phyloP scores from a whole-genome alignment of 1,140 invertebrate genomes.

The Luehdorfia chinensis region DNA sequence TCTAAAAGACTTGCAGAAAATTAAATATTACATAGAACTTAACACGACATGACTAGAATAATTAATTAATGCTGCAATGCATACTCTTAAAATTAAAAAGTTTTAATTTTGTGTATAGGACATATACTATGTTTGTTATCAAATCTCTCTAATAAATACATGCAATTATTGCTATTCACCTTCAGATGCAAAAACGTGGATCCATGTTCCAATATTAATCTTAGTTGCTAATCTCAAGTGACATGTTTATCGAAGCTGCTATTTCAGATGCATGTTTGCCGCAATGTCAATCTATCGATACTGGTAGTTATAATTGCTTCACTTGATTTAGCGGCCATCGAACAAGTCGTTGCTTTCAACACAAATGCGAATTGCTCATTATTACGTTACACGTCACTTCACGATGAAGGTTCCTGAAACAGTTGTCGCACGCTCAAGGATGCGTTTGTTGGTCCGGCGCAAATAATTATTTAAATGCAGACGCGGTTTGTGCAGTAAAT shows the following conservation, averaged over 20 bases:
- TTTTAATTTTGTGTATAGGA: too few species aligned
- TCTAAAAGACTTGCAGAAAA: too few species aligned
- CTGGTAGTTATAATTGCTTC: conserved; percentile 28
- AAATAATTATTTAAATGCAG: conserved; percentile 49
- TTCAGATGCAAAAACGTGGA: conserved; percentile 4
- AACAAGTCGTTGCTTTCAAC: conserved; percentile 37
- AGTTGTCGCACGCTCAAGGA: conserved; percentile 48
- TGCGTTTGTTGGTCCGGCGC: conserved; percentile 47
- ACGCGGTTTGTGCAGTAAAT: conserved; percentile 53
- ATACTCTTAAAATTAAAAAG: too few species aligned
- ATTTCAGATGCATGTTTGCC: conserved; percentile 40
- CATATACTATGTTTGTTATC: too few species aligned
- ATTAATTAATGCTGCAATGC: too few species aligned
- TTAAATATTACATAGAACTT: too few species aligned
- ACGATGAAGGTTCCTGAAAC: conserved; percentile 42
- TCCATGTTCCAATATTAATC: conserved; percentile 3
- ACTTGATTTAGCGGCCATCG: conserved; percentile 34
- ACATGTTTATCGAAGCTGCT: conserved; percentile 40
- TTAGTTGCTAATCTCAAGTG: conserved; percentile 25
- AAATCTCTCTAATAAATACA: too few species aligned
- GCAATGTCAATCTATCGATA: conserved; percentile 42
- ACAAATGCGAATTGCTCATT: conserved; percentile 21
- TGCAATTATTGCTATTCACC: background rate
- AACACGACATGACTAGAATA: too few species aligned
- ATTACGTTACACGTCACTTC: conserved; percentile 22